Conservation (phyloP, 2,797 vertebrate genomes). For the Neosalanx taihuensis region DNA sequence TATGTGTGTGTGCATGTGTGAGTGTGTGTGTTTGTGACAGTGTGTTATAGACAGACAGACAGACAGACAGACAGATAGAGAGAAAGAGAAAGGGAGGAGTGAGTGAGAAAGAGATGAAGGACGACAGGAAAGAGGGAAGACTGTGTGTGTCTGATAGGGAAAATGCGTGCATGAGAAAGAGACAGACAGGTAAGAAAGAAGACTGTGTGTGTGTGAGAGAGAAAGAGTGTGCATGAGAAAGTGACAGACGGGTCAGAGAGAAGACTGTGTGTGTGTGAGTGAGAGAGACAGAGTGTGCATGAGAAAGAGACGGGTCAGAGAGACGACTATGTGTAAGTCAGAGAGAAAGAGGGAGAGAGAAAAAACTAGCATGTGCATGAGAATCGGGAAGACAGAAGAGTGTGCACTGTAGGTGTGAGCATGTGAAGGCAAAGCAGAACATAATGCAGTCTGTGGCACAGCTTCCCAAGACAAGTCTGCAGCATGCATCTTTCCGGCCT, state of each 20-base stretch:
- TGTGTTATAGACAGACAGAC: neutral
- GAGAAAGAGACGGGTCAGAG: too few species aligned
- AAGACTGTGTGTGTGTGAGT: too few species aligned
- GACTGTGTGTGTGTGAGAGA: neutral
- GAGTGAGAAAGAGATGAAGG: slow-evolving; percentile 12
- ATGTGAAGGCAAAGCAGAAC: neutral
- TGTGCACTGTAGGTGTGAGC: slow-evolving; percentile 1
- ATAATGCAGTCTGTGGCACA: neutral
- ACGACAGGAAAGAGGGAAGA: slow-evolving; percentile 14
- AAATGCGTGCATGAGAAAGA: slow-evolving; percentile 1
- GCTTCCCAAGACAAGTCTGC: neutral
- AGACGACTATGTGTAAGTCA: too few species aligned
- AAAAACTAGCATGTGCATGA: too few species aligned
- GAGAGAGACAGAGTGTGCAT: too few species aligned
- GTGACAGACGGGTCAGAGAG: too few species aligned
- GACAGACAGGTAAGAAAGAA: neutral
- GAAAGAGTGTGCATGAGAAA: neutral
- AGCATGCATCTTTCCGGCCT: neutral
- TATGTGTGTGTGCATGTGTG: too few species aligned
- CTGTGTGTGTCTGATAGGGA: slow-evolving; percentile 22
- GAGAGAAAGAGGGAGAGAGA: too few species aligned
- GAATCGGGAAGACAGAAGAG: neutral
- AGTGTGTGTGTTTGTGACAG: neutral
- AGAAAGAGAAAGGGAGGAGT: slow-evolving; percentile 13
- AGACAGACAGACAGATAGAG: slow-evolving; percentile 1